Evolutionary conservation across 92 coral and sea anemone species (phyloP).

Genomic region (Umimayanthus chanpuru): DNA sequence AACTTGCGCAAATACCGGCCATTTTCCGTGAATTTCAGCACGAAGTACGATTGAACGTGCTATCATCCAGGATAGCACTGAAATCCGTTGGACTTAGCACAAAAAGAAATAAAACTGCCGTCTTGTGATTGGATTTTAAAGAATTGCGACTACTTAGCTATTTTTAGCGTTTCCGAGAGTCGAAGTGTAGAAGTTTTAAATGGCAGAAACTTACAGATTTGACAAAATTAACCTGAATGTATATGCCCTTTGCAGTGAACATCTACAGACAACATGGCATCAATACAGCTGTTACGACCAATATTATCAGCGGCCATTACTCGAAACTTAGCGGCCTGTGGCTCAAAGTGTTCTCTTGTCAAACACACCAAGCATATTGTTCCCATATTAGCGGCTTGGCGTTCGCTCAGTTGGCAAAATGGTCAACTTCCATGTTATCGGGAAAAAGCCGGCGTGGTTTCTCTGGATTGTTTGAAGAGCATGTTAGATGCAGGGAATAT

Average conservation of each 20-base stretch:
- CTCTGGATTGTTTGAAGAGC: conserved; percentile 61
- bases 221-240: no score
- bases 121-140: not conserved
- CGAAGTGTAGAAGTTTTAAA: not conserved
- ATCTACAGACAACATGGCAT: not conserved
- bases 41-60: conserved; percentile 13
- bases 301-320: not conserved
- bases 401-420: conserved; percentile 8
- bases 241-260: not conserved
- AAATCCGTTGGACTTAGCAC: not conserved
- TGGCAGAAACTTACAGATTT: not conserved
- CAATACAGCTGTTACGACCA: not conserved
- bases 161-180: not conserved
- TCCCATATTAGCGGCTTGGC: not conserved
- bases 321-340: not conserved
- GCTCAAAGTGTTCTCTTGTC: not conserved
- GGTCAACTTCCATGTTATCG: conserved; percentile 39
- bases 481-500: conserved; percentile 56
- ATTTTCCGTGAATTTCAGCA: conserved; percentile 3
- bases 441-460: conserved; percentile 36
- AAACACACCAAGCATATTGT: not conserved
- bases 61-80: not conserved
- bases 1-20: not conserved
- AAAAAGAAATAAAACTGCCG: not conserved
- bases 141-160: not conserved